Base-by-base conservation (phyloP, 1,140 invertebrate species). In the Teleopsis dalmanni region DNA sequence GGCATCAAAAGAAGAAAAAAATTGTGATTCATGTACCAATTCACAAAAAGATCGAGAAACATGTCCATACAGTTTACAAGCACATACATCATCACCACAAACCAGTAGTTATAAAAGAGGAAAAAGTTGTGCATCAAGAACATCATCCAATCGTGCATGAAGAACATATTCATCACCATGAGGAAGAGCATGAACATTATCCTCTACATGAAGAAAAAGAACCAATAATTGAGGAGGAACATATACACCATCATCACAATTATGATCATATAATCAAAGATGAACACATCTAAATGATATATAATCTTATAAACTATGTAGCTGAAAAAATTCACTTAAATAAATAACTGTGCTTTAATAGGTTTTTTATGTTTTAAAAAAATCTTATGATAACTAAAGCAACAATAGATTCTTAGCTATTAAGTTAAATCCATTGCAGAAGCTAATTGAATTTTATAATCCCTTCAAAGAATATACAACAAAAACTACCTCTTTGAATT, bases 11-110 rank as follows among this genome's bases (percentile, higher is more conserved):
- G 31, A 67, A 68, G 41, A 71, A 71, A 35, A 70, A 70, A 46
- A 59, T 70, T 40, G 54, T 62, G 3, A 69, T 70, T n/a, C 66
- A 70, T 53, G 64, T 70, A 38, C 66, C 66, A 29, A 47, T 70
- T 21, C 64, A 70, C 46, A 65, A 65, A 26, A 67, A 67, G 50
- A 63, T 70, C 14, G 66, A 70, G 47, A 67, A 70, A 49, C 66
- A 70, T 49, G 58, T 61, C 4, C 66, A 70, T 25, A 70, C 66
- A 4, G 51, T 70, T 18, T 54, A 67, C 8, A 70, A 70, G 47
- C 62, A 67, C 33, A 56, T 70, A 10, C 66, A 70, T 53, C 66
- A 70, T 53, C 66, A 70, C 49, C 66, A 70, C 53, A 70, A 67
- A 51, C 66, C 66, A 7, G 59, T 67, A 47, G 60, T 70, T 13